Conservation (phyloP, 2,888 invertebrate genomes). For the Tetragnatha montana region DNA sequence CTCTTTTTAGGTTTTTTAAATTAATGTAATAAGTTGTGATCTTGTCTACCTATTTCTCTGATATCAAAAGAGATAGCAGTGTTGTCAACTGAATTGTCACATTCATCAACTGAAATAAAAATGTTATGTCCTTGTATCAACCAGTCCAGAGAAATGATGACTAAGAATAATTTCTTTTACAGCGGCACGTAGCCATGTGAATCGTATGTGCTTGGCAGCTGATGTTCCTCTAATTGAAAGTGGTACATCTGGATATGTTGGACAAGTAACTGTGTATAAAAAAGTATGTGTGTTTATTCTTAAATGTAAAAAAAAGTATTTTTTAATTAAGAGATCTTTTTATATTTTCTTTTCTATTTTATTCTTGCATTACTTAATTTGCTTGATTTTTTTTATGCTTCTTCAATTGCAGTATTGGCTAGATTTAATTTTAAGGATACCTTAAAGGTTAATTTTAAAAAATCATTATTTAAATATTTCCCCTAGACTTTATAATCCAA, state of each 20-base stretch:
- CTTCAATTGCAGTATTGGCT: no score
- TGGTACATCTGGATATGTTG: conserved; percentile 97
- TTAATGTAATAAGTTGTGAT: background rate
- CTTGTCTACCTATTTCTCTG: background rate
- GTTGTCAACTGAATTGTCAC: background rate
- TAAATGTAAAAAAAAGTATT: no score
- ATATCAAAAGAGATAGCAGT: no score
- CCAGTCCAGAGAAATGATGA: background rate
- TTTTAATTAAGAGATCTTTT: no score
- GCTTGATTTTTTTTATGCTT: no score
- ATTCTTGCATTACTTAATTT: no score
- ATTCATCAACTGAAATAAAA: no score
- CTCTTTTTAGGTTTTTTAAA: background rate
- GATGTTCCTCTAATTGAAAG: conserved; percentile 96
- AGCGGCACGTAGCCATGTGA: conserved; percentile 97
- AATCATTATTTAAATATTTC: no score
- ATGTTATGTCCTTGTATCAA: background rate
- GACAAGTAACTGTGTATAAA: conserved; percentile 82
- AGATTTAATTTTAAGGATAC: no score
- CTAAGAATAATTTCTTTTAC: conserved; percentile 70
- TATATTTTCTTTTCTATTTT: no score
- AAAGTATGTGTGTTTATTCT: conserved; percentile 73
- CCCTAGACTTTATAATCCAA: background rate
- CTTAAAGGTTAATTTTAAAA: no score
- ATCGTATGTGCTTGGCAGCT: conserved; percentile 97